Conservation (phyloP, 2,888 invertebrate species). For the Heteromyza rotundicornis region DNA sequence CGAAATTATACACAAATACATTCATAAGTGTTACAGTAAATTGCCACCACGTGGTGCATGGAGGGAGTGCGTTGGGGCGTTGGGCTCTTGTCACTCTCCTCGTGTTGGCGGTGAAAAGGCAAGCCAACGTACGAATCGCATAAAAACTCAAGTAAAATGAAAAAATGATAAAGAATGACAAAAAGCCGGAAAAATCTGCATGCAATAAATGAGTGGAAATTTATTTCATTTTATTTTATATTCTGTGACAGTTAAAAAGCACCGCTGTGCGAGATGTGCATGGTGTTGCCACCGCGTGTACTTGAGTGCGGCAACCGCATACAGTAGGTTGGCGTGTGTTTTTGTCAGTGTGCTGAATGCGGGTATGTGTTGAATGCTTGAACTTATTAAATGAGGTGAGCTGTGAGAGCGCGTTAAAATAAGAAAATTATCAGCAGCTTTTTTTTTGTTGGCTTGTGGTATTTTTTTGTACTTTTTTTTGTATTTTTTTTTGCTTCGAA, state of each 20-base stretch:
- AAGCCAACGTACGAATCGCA: not conserved
- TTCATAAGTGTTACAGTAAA: not conserved
- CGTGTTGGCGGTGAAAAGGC: not conserved
- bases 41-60: not conserved
- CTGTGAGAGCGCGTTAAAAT: too few species aligned
- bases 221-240: not conserved
- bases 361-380: not conserved
- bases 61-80: not conserved
- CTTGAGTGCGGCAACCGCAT: too few species aligned
- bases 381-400: not conserved
- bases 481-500: too few species aligned
- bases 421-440: not conserved
- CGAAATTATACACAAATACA: not conserved
- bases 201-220: not conserved
- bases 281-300: not conserved
- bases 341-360: not conserved
- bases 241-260: not conserved
- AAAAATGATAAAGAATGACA: not conserved
- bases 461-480: too few species aligned
- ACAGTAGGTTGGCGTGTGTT: too few species aligned
- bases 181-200: constrained; percentile 1
- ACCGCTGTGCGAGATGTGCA: not conserved
- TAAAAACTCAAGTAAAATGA: not conserved
- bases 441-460: too few species aligned
- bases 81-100: not conserved